These are phyloP conservation scores for Ornithoptera alexandrae DNA, from an alignment of 2,888 invertebrate genomes.

Conservation along the genomic window DNA sequence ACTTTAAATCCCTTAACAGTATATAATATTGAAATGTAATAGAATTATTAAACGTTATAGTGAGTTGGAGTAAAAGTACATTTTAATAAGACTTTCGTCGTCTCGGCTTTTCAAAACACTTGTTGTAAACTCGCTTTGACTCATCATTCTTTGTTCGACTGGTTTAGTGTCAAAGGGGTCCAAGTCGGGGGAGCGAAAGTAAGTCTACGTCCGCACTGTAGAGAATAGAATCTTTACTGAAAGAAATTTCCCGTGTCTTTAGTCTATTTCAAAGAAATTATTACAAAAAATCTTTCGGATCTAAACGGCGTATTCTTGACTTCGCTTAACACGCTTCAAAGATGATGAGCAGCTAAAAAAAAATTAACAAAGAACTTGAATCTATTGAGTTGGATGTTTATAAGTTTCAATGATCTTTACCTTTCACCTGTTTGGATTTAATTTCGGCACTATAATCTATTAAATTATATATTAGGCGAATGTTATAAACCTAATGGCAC, in stretches of 20 bases:
- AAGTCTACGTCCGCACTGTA: not conserved
- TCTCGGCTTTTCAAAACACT: not conserved
- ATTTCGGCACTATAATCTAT: not conserved
- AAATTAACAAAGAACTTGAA: not conserved
- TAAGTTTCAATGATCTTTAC: not conserved
- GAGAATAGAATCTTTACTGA: not conserved
- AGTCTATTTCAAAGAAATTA: not conserved
- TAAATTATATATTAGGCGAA: no score
- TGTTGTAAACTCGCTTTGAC: not conserved
- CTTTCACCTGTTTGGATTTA: not conserved
- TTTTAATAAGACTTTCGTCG: not conserved
- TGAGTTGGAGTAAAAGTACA: not conserved
- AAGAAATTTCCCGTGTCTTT: not conserved
- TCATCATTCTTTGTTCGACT: not conserved
- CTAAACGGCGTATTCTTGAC: not conserved
- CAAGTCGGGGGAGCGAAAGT: not conserved
- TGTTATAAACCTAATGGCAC: no score
- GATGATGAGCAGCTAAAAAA: not conserved
- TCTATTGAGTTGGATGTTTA: not conserved
- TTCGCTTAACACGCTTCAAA: not conserved
- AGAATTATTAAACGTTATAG: no score
- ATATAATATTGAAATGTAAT: no score
- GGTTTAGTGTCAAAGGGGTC: not conserved
- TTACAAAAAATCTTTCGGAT: not conserved
- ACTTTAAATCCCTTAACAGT: no score